Evolutionary conservation across 64 coral and sea anemone genomes (phyloP), one percentile per base, ranked within the genome.

Genomic region (Platygyra sinensis): DNA sequence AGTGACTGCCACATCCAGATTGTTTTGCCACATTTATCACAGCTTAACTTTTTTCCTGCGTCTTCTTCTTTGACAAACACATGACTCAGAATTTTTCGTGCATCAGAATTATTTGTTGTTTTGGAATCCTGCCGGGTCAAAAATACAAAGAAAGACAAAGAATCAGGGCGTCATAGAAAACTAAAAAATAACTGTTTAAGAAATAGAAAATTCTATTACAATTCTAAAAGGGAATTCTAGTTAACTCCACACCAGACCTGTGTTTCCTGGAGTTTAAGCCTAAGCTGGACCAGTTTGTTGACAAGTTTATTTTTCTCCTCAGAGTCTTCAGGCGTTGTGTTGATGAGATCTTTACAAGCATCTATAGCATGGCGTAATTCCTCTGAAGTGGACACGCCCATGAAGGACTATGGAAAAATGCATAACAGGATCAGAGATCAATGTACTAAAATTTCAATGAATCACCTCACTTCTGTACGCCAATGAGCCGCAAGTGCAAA

Each of bases 1-100:
- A 95, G 86, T 25, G 91, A 93, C 30, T 96, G 97, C 97, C 97
- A 99, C 83, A 99, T 93, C 97, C 97, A 99, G 20, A 99, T 94
- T 15, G 74, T 52, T 31, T 93, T 99, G 3, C 97, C 97, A 87
- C 97, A 99, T 78, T 91, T 89, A 75, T 99, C 97, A 89, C 97
- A 99, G 30, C 86, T 96, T 3, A 63, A 19, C 30, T 72, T 90
- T 24, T 89, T 74, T 17, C 77, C 88, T 55, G 82, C 10, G 4
- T 72, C 67, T 22, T 93, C 72, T 73, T 90, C 94, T n/a, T 96
- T 99, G 4, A 77, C 15, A 76, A 99, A 96, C 50, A 90, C 84
- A 85, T 99, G 97, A 24, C 97, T 91, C 20, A 99, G 88, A 25
- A 99, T 63, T 75, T 99, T 99, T 72, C 86, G 86, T 5, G 62